Percentiles rank a stretch among this genome's conserved stretches.
Conservation (phyloP, 1,140 invertebrate species). For the Neotoxoptera formosana region DNA sequence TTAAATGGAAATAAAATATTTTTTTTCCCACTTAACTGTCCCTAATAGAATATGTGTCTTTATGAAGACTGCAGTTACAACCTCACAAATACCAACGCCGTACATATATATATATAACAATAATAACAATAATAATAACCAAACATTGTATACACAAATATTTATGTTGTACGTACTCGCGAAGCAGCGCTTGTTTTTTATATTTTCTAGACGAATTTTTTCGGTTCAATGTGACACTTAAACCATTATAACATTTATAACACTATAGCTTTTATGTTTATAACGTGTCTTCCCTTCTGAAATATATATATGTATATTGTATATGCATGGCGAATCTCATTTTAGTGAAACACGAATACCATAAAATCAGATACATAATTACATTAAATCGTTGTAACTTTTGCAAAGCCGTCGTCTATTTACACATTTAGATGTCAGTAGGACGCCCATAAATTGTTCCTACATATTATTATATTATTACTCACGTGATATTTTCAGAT, state of each 20-base stretch:
- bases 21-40: not conserved
- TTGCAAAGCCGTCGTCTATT: not conserved
- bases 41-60: not conserved
- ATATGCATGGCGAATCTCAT: not conserved
- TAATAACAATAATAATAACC: not conserved
- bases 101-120: not conserved
- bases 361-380: not conserved
- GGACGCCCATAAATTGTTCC: not conserved
- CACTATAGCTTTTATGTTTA: not conserved
- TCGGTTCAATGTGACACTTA: not conserved
- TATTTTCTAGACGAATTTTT: not conserved
- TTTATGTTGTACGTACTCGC: not conserved
- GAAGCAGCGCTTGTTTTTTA: not conserved
- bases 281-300: not conserved
- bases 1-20: not conserved
- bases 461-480: not conserved
- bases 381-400: constrained; percentile 16
- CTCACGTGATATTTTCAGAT: not conserved
- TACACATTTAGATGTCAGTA: not conserved
- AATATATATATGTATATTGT: not conserved
- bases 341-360: not conserved
- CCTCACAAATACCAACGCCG: not conserved
- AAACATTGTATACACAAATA: not conserved
- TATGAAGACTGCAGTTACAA: not conserved
- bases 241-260: not conserved